Evolutionary conservation across 2,113 vertebrate genomes (phyloP).

Genomic region (Myrmecobius fasciatus): DNA sequence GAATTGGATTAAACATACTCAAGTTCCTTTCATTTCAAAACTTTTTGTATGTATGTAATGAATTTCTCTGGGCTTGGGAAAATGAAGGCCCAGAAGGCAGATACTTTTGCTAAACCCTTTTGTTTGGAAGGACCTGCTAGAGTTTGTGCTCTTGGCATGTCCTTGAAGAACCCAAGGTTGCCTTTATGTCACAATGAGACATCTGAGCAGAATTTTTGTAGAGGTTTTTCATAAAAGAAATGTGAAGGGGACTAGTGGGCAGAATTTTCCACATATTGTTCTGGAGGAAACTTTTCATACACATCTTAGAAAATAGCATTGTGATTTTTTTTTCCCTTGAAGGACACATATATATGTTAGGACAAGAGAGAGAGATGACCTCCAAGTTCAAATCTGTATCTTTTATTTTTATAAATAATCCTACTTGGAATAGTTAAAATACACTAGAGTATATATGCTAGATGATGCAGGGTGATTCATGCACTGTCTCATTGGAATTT

Average conservation of each 20-base stretch:
- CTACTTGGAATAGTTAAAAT: constrained; percentile 29
- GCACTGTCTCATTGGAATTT: neutral
- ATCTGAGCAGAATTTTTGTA: neutral
- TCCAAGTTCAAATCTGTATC: constrained; percentile 25
- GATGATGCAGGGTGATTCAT: neutral
- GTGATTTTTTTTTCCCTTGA: neutral
- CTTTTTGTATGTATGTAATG: neutral
- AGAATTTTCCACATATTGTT: neutral
- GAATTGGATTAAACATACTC: too few relatives aligned
- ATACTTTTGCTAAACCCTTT: neutral
- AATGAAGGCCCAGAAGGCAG: neutral
- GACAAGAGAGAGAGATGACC: neutral
- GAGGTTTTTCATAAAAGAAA: neutral
- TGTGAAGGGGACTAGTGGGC: neutral
- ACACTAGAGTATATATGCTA: neutral
- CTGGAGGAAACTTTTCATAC: constrained; percentile 11
- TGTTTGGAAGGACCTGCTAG: neutral
- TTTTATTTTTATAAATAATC: constrained; percentile 39
- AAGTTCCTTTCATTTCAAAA: too few relatives aligned
- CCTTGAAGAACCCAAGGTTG: neutral
- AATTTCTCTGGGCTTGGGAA: neutral
- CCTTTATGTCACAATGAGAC: neutral
- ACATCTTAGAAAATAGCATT: constrained; percentile 6
- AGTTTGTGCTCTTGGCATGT: neutral
- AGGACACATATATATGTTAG: neutral